phyloP scores from a whole-genome alignment of 2,888 invertebrate species.

The Melangyna quadrimaculata region DNA sequence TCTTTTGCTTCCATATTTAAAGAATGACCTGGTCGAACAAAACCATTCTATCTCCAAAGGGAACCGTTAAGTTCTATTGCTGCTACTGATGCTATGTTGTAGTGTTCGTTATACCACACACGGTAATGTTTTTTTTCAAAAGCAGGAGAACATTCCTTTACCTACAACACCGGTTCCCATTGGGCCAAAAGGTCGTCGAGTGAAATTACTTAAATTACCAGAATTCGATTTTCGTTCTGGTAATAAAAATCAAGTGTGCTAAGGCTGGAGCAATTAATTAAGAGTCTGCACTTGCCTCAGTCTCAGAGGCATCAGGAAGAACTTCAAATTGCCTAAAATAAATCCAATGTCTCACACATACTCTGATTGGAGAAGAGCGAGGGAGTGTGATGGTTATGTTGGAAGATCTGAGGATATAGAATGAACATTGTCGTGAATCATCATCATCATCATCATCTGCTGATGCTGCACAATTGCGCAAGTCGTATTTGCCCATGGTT shows the following conservation, averaged over 20 bases:
- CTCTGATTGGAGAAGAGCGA: not conserved
- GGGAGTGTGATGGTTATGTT: not conserved
- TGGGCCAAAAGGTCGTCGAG: conserved; percentile 68
- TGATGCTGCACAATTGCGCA: conserved; percentile 55
- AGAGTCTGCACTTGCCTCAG: conserved; percentile 55
- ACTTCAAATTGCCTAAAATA: conserved; percentile 68
- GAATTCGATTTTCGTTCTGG: conserved; percentile 66
- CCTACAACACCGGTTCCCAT: conserved; percentile 60
- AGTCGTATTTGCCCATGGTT: conserved; percentile 68
- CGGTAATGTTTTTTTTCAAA: not conserved
- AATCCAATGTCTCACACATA: conserved; percentile 68
- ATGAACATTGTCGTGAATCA: conserved; percentile 66
- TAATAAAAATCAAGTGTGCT: conserved; percentile 56
- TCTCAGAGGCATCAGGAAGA: conserved; percentile 52
- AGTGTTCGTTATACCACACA: not conserved
- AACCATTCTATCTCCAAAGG: conserved; percentile 21
- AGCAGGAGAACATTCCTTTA: conserved; percentile 14
- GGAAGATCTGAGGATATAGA: conserved; percentile 1
- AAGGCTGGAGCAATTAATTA: conserved; percentile 62
- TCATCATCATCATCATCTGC: conserved; percentile 57
- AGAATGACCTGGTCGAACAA: conserved; percentile 46
- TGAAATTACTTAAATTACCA: conserved; percentile 64
- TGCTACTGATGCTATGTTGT: not conserved
- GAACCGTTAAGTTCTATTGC: conserved; percentile 36
- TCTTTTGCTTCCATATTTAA: conserved; percentile 5